Percentiles rank a stretch among this genome's conserved stretches.
Conservation (phyloP, 1,140 invertebrate species). For the Drosophila hydei region DNA sequence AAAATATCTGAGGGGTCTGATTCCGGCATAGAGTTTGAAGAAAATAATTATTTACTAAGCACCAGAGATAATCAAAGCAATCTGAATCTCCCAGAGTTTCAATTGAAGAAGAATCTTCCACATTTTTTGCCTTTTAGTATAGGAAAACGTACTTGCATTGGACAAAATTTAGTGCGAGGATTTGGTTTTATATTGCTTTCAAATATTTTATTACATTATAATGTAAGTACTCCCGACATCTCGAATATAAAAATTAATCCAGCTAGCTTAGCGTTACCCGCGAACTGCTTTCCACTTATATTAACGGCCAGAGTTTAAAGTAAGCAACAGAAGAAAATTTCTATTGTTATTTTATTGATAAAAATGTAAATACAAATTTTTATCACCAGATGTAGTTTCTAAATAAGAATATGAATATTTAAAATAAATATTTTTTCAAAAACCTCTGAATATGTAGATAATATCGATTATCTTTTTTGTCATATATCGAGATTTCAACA, state of each 20-base stretch:
- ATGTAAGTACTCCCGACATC: constrained; percentile 86
- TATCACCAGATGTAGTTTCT: not conserved
- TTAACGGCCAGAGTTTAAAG: constrained; percentile 36
- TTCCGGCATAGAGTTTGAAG: constrained; percentile 38
- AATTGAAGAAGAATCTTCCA: constrained; percentile 85
- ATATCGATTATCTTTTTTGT: not conserved
- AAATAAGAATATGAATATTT: not conserved
- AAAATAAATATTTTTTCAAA: not conserved
- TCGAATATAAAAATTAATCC: constrained; percentile 86
- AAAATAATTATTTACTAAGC: constrained; percentile 4
- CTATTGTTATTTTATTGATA: not conserved
- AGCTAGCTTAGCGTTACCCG: constrained; percentile 89
- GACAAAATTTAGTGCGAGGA: constrained; percentile 92
- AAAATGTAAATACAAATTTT: not conserved
- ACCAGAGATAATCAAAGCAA: not conserved
- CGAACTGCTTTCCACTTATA: constrained; percentile 86
- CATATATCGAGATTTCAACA: not conserved
- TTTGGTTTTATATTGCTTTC: constrained; percentile 90
- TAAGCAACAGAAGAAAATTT: not conserved
- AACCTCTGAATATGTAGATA: not conserved
- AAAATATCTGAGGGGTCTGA: constrained; percentile 24
- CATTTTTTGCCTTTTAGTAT: constrained; percentile 95
- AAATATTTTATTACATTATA: constrained; percentile 90
- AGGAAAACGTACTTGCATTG: constrained; percentile 94
- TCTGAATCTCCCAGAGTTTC: not conserved